Conservation (phyloP, 2,113 vertebrate species). For the Heterotilapia buettikoferi region DNA sequence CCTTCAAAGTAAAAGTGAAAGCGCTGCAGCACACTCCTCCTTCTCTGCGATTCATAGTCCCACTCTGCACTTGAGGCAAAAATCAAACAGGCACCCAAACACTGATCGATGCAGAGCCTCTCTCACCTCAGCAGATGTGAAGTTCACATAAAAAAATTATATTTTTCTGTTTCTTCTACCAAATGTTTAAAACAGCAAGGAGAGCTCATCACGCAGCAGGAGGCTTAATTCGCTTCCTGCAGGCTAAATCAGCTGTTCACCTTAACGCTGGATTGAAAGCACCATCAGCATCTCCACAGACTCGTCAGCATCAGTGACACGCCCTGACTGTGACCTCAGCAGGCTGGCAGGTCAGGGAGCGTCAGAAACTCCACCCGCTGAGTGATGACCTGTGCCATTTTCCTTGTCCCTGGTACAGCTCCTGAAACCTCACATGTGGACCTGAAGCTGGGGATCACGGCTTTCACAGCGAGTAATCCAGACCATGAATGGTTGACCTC, state of each 20-base stretch:
- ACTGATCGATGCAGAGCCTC: background rate
- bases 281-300: background rate
- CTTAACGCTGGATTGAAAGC: background rate
- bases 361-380: background rate
- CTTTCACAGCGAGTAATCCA: background rate
- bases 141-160: background rate
- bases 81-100: background rate
- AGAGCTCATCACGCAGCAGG: background rate
- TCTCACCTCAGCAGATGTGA: background rate
- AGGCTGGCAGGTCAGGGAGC: background rate
- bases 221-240: background rate
- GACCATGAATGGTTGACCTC: background rate
- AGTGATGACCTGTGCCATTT: background rate
- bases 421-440: background rate
- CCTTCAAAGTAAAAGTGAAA: background rate
- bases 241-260: background rate
- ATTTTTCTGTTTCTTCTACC: background rate
- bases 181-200: background rate
- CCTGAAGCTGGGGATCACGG: too few species aligned
- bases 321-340: background rate
- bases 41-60: background rate
- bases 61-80: background rate
- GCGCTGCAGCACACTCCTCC: background rate
- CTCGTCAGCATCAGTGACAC: background rate
- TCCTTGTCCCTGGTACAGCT: background rate